Evolutionary conservation across 1,140 invertebrate species (phyloP), one percentile per base, ranked within the genome.

Genomic region (Mya arenaria): DNA sequence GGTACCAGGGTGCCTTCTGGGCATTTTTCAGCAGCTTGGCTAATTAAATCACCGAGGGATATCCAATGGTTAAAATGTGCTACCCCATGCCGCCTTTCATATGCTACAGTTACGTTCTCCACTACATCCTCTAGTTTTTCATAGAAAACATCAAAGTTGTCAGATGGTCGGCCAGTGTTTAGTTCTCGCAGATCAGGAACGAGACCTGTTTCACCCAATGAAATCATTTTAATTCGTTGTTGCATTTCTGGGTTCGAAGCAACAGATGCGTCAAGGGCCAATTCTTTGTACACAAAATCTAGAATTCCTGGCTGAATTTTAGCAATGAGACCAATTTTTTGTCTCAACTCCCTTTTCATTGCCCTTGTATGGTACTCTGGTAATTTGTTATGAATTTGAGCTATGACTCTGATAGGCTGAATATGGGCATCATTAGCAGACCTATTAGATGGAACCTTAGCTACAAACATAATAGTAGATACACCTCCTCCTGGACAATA

Each of bases 341-440:
- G 15, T 55, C 71, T 68, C n/a, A 84, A 84, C 1, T 69, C 15
- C 3, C 32, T 6, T 39, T 56, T 63, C 44, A 65, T 56, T 17
- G 39, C 36, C 55, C 77, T 75, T 8, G 83, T 84, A 56, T 84
- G 83, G 25, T 74, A 68, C 39, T 84, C 83, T 23, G 78, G 78
- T 15, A 80, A 30, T 30, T 41, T 56, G 0, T 8, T 13, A 13
- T 15, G 39, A 1, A 63, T 36, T 19, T 30, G 32, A 48, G 41
- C 41, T 6, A 84, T 1, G 5, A 80, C 37, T 13, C 62, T 28
- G 6, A 55, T 28, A 36, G 41, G 13, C 15, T 66, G 13, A 28
- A 32, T 37, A 1, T 72, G 55, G 5, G 69, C 48, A 23, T 81
- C 48, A 39, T 2, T 15, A 37, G n/a, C 48, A 32, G 68, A 4